Conservation (phyloP, 1,140 invertebrate species). For the Bombus picipes region DNA sequence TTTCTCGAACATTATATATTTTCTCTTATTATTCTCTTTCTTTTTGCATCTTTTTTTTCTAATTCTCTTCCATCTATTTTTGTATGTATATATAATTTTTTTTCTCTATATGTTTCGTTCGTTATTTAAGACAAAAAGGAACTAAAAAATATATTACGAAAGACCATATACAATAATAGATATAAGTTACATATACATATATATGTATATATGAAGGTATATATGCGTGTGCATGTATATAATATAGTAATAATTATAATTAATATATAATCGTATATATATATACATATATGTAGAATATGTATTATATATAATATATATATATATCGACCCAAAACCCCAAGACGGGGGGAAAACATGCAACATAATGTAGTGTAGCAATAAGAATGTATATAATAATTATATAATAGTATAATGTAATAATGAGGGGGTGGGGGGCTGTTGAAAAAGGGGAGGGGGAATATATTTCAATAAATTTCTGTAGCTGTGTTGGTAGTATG, state of each 20-base stretch:
- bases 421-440: conserved; percentile 63
- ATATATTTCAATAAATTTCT: conserved; percentile 43
- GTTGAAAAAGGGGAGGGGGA: conserved; percentile 27
- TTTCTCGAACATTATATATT: background rate
- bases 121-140: conserved; percentile 23
- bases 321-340: conserved; percentile 77
- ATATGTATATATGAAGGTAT: conserved; percentile 60
- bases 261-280: conserved; percentile 30
- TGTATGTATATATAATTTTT: background rate
- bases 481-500: conserved; percentile 18
- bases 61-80: conserved; percentile 2
- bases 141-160: conserved; percentile 29
- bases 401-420: conserved; percentile 70
- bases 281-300: conserved; percentile 60
- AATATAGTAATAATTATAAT: conserved; percentile 15
- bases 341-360: conserved; percentile 79
- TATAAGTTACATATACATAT: conserved; percentile 65
- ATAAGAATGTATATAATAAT: conserved; percentile 73
- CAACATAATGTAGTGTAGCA: conserved; percentile 80
- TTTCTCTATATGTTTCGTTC: background rate
- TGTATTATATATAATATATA: conserved; percentile 70
- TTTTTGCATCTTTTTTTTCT: background rate
- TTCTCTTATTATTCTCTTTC: conserved; percentile 31
- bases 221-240: conserved; percentile 36
- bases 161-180: conserved; percentile 51